These are phyloP conservation scores for Cladorhizidae sp. DNA, from an alignment of 37 sponge, comb jelly and placozoan species.

Conservation along the genomic window DNA sequence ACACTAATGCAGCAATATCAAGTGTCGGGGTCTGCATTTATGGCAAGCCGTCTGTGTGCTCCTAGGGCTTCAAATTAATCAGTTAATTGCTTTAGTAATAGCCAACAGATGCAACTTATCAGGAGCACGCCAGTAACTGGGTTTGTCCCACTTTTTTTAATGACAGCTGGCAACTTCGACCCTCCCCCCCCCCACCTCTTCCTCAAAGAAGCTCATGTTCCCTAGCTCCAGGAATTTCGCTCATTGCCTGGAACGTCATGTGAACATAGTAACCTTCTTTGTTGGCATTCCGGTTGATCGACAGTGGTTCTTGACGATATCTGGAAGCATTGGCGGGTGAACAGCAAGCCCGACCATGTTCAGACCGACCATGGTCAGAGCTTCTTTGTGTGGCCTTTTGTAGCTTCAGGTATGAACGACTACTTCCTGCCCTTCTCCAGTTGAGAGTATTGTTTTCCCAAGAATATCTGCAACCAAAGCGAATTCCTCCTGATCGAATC, in stretches of 20 bases:
- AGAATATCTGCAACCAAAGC: constrained; percentile 20
- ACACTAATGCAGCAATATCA: no score
- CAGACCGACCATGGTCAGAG: no score
- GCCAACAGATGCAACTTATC: no score
- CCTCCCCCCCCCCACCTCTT: no score
- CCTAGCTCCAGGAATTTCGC: constrained; percentile 4
- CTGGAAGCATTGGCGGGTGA: constrained; percentile 20
- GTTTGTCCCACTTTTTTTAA: no score
- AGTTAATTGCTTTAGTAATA: no score
- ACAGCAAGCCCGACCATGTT: not conserved
- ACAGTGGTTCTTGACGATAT: not conserved
- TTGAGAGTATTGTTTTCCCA: constrained; percentile 6
- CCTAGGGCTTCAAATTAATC: no score
- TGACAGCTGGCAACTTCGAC: no score
- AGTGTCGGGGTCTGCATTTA: no score
- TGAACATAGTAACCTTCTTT: constrained; percentile 28
- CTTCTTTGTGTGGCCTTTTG: not conserved
- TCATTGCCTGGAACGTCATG: not conserved
- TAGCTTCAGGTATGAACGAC: constrained; percentile 26
- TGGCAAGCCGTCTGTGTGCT: no score
- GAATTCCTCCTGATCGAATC: constrained; percentile 31
- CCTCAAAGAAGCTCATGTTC: no score
- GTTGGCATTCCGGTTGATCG: not conserved
- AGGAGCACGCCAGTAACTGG: no score
- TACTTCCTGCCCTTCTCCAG: constrained; percentile 7